These are phyloP conservation scores for Plebejus argus DNA, from an alignment of 2,888 invertebrate genomes.

Conservation along the genomic window DNA sequence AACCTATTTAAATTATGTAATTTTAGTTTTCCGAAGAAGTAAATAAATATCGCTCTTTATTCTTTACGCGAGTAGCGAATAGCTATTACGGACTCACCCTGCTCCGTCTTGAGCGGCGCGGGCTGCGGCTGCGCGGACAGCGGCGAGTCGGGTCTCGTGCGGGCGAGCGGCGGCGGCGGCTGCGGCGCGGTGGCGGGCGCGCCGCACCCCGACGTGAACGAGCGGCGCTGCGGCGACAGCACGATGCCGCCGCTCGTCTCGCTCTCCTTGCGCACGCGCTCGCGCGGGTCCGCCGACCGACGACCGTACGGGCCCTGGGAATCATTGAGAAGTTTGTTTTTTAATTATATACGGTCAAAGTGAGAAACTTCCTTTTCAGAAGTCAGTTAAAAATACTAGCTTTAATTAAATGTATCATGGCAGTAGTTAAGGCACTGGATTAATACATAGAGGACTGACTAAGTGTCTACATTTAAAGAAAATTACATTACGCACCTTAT, in stretches of 20 bases:
- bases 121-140: constrained; percentile 76
- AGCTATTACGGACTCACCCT: no score
- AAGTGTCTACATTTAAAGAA: no score
- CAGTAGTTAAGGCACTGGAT: no score
- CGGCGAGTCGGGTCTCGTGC: constrained; percentile 69
- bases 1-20: no score
- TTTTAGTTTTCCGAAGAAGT: no score
- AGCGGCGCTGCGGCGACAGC: constrained; percentile 91
- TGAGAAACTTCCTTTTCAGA: no score
- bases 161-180: constrained; percentile 77
- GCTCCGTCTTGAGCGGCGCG: constrained; percentile 57
- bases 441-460: no score
- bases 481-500: constrained; percentile 66
- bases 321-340: neutral
- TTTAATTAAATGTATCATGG: no score
- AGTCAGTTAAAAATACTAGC: no score
- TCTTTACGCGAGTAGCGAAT: no score
- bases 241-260: constrained; percentile 86
- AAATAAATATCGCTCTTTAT: no score
- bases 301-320: constrained; percentile 60
- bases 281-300: constrained; percentile 85
- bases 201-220: constrained; percentile 93
- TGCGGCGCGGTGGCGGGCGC: constrained; percentile 80
- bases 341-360: no score
- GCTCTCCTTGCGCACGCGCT: constrained; percentile 89